A percentile compares a stretch with the other conserved stretches of the same genome.
Conservation (phyloP, 2,113 vertebrate genomes). For the Bombycilla garrulus region DNA sequence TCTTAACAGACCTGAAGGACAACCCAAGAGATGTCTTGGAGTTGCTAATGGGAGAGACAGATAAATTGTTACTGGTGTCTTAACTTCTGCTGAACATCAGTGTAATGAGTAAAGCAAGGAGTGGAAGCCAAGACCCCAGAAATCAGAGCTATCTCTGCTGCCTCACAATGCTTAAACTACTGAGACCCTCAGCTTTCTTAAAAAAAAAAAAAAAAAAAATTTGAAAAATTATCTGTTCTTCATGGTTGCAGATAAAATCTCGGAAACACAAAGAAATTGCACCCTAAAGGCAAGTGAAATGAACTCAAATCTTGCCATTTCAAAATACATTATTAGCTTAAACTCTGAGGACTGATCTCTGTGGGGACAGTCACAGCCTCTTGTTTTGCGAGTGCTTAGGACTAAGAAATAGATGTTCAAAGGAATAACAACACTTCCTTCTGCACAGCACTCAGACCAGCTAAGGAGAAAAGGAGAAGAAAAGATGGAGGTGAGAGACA, state of each 20-base stretch:
- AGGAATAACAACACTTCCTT: background rate
- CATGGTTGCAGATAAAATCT: background rate
- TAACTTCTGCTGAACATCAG: conserved; percentile 21
- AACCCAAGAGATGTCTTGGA: background rate
- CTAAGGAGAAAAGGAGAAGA: background rate
- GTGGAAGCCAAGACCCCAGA: background rate
- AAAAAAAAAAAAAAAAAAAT: background rate
- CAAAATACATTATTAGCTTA: background rate
- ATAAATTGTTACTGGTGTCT: background rate
- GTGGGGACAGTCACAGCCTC: background rate
- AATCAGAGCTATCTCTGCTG: background rate
- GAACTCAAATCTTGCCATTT: conserved; percentile 12
- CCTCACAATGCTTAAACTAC: background rate
- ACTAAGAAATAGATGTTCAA: background rate
- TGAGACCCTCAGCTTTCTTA: background rate
- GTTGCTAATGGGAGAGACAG: background rate
- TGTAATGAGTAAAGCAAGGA: background rate
- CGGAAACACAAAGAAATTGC: background rate
- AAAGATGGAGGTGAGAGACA: background rate
- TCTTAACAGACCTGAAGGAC: background rate
- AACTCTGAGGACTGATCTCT: background rate
- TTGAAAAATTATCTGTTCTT: background rate
- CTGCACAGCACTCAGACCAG: background rate
- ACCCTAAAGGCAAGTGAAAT: conserved; percentile 27
- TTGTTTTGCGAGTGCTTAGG: background rate